Conservation (phyloP, 2,113 vertebrate species). For the Gadus macrocephalus region DNA sequence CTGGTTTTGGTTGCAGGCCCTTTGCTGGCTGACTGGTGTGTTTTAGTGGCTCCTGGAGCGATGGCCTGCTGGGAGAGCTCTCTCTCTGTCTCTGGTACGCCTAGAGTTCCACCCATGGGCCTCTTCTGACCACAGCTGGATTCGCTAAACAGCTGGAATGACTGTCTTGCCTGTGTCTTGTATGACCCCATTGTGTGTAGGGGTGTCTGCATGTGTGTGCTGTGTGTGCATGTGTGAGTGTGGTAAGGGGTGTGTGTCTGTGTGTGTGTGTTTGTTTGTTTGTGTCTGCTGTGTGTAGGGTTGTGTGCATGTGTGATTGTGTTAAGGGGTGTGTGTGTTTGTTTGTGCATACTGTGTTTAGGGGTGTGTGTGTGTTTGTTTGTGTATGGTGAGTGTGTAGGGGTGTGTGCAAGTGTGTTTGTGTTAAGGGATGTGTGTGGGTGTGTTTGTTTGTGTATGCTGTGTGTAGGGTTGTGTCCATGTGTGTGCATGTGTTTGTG, state of each 20-base stretch:
- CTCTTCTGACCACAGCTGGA: slow-evolving; percentile 53
- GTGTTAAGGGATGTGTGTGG: background rate
- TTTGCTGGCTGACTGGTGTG: no score
- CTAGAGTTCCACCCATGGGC: slow-evolving; percentile 37
- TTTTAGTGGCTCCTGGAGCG: no score
- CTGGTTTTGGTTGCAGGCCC: no score
- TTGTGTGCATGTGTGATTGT: background rate
- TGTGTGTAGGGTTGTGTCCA: background rate
- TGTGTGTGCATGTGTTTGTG: no score
- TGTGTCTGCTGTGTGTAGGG: background rate
- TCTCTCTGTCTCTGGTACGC: slow-evolving; percentile 37
- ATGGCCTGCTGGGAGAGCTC: slow-evolving; percentile 43
- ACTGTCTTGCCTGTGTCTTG: slow-evolving; percentile 25
- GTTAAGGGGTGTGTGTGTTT: background rate
- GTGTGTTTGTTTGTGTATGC: background rate
- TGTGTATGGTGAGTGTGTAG: no score
- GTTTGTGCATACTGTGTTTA: background rate
- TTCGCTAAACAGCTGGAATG: slow-evolving; percentile 55
- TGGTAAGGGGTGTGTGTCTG: background rate
- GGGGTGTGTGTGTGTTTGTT: no score
- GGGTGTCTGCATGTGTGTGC: background rate
- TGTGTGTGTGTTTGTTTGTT: background rate
- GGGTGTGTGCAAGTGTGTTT: background rate
- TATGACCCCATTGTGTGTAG: background rate
- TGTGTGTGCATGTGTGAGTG: background rate